Conservation (phyloP, 92 coral and sea anemone species). For the Phenganax marumi region DNA sequence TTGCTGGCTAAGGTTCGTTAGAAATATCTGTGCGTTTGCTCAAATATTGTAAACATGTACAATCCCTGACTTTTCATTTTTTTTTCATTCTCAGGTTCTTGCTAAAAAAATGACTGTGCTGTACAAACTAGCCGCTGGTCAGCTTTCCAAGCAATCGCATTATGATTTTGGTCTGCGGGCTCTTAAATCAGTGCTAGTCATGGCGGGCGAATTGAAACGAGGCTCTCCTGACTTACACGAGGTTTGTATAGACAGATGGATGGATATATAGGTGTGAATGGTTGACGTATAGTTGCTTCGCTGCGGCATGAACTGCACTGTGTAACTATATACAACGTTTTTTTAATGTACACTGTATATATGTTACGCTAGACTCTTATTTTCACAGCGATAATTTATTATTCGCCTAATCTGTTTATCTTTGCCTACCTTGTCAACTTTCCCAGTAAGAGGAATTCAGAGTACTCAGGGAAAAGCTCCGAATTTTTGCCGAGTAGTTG, state of each 20-base stretch:
- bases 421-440: too few relatives aligned
- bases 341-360: too few relatives aligned
- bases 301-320: too few relatives aligned
- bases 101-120: conserved; percentile 90
- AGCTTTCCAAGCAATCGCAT: conserved; percentile 94
- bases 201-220: conserved; percentile 99
- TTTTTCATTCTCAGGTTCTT: conserved; percentile 60
- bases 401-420: too few relatives aligned
- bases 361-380: too few relatives aligned
- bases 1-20: conserved; percentile 80
- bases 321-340: too few relatives aligned
- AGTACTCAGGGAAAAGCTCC: too few relatives aligned
- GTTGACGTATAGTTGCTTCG: too few relatives aligned
- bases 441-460: too few relatives aligned
- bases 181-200: conserved; percentile 90
- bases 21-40: background rate
- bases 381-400: too few relatives aligned
- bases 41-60: background rate
- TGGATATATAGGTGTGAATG: conserved; percentile 43
- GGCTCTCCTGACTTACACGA: conserved; percentile 97
- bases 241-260: conserved; percentile 47
- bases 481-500: too few relatives aligned
- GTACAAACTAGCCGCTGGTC: conserved; percentile 95
- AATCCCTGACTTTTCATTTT: conserved; percentile 1
- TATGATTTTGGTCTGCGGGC: conserved; percentile 99